Percentiles rank a stretch among this genome's conserved stretches.
Evolutionary conservation across 2,797 vertebrate genomes (phyloP).

Genomic region (Sebastiscus albofasciatus): DNA sequence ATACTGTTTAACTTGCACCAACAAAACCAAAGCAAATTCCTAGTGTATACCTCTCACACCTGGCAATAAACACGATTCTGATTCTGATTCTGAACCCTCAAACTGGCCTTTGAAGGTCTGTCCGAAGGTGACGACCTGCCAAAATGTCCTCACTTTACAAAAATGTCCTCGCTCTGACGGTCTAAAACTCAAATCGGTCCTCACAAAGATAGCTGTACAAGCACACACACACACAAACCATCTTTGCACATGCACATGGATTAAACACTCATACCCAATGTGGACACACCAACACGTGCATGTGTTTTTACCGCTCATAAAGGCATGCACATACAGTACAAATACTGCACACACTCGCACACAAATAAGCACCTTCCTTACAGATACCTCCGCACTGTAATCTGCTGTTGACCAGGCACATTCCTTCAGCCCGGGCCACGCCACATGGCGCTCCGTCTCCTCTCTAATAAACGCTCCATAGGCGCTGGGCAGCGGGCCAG

Average conservation of each 20-base stretch:
- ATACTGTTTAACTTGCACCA: no score
- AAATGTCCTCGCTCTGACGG: no score
- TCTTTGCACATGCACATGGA: background rate
- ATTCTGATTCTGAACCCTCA: no score
- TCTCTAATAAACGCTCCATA: slow-evolving; percentile 85
- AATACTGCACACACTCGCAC: background rate
- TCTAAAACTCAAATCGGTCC: no score
- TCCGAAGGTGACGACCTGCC: no score
- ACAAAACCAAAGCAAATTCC: no score
- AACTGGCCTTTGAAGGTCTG: no score
- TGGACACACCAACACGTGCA: slow-evolving; percentile 12
- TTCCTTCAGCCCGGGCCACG: slow-evolving; percentile 52
- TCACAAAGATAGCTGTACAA: no score
- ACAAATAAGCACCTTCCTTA: slow-evolving; percentile 34
- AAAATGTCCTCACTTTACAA: no score
- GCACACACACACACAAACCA: background rate
- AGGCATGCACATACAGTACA: background rate
- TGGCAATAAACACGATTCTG: no score
- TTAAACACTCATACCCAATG: background rate
- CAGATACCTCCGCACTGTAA: slow-evolving; percentile 55
- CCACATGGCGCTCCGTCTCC: slow-evolving; percentile 58
- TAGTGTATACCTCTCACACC: no score
- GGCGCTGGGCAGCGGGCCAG: slow-evolving; percentile 63
- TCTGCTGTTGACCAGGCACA: slow-evolving; percentile 66
- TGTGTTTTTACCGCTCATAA: slow-evolving; percentile 3